phyloP scores from a whole-genome alignment of 2,113 vertebrate species.

The Tamias sibiricus region DNA sequence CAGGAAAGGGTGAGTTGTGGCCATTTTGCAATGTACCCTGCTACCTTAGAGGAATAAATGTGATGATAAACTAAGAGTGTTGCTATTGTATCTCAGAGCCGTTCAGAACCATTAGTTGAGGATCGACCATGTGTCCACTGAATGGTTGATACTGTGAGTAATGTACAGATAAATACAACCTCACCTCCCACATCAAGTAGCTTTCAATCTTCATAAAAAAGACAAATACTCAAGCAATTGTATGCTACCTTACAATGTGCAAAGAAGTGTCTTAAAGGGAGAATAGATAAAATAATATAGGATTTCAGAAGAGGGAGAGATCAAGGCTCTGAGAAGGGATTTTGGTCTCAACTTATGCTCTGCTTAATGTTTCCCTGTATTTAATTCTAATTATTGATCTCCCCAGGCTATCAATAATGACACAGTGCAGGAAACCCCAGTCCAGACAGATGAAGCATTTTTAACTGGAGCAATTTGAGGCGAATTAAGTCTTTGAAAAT shows the following conservation, averaged over 20 bases:
- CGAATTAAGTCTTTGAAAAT: conserved; percentile 73
- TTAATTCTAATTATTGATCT: conserved; percentile 78
- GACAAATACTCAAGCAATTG: background rate
- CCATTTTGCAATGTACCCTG: background rate
- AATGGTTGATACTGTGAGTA: background rate
- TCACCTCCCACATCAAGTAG: background rate
- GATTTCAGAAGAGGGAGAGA: conserved; percentile 27
- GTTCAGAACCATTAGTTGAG: background rate
- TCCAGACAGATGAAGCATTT: conserved; percentile 38
- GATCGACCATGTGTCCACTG: background rate
- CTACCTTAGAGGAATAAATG: background rate
- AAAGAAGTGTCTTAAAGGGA: background rate
- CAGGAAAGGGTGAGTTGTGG: background rate
- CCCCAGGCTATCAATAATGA: conserved; percentile 67
- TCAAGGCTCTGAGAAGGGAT: conserved; percentile 17
- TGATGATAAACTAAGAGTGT: background rate
- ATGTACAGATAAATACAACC: background rate
- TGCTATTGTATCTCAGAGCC: background rate
- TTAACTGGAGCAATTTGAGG: background rate
- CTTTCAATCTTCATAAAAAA: background rate
- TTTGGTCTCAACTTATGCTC: background rate
- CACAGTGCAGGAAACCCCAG: conserved; percentile 52
- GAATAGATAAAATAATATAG: background rate
- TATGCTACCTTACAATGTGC: background rate
- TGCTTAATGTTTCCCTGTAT: conserved; percentile 66